Base-by-base conservation (phyloP, 1,140 invertebrate species). In the Scylla paramamosain region DNA sequence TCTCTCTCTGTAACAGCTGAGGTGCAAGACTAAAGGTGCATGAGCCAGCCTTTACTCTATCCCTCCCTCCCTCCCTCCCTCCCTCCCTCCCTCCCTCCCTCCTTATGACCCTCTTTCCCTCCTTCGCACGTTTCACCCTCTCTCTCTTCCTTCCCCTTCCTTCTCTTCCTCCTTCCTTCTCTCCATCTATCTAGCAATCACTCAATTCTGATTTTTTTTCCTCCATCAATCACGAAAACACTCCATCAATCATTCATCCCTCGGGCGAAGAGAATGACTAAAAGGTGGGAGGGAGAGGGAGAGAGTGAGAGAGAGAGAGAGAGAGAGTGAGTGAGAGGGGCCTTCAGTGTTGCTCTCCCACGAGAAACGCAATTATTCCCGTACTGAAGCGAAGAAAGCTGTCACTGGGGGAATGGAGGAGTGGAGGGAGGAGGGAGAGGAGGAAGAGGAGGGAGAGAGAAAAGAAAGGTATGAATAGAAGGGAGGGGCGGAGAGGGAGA, bases 21-120 rank as follows among this genome's bases (percentile, higher is more conserved):
- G 67, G 67, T 77, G 67, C 67, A 77, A 77, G 25, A 77, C 67
- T 77, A 77, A 77, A 77, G 67, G 67, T 77, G 67, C 20, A n/a
- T 77, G 67, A 77, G 25, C 67, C 67, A 77, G 25, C 67, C 67
- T 77, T 77, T 77, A 77, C n/a, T n/a, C 67, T 20, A 77, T n/a
- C 67, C 67, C n/a, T 7, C 67, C 67, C n/a, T 20, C 52, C 52
- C 10, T 20, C 52, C 52, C 20, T 20, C 52, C 52, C 20, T 20
- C 52, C 52, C 20, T 20, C 52, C 52, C 20, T 20, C 52, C 52
- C 8, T 7, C 6, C 67, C 67, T 77, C n/a, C 67, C 59, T 25
- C 4, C 59, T 16, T 25, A 20, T 25, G 3, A 20, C 59, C 59
- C 20, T 25, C 59, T 16, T 77, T 77, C 67, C 67, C 20, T 77